These are phyloP conservation scores for Polypedilum vanderplanki DNA, from an alignment of 1,140 invertebrate genomes.

Conservation along the genomic window DNA sequence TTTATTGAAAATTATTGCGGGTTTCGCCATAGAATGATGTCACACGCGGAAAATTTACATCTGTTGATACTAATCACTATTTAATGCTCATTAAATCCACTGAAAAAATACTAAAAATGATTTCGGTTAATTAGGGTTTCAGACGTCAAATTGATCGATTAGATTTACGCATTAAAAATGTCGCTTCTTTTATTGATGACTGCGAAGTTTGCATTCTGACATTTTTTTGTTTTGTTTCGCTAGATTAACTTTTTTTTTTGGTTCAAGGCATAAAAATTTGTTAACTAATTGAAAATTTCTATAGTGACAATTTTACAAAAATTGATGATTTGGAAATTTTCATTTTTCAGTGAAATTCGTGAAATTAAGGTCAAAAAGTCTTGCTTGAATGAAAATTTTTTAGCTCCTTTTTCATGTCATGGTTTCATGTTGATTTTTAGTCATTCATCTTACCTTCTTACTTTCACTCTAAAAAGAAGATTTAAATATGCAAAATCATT, in stretches of 20 bases:
- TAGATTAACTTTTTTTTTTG: too few relatives aligned
- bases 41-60: slow-evolving; percentile 6
- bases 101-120: background rate
- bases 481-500: background rate
- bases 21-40: background rate
- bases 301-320: too few relatives aligned
- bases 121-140: background rate
- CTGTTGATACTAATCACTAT: slow-evolving; percentile 19
- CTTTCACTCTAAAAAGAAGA: background rate
- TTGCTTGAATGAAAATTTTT: too few relatives aligned
- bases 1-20: slow-evolving; percentile 10
- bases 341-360: too few relatives aligned
- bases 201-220: background rate
- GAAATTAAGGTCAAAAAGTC: too few relatives aligned
- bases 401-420: too few relatives aligned
- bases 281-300: too few relatives aligned
- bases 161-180: background rate
- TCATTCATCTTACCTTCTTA: too few relatives aligned
- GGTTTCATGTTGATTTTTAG: too few relatives aligned
- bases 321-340: too few relatives aligned
- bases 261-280: too few relatives aligned
- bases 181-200: background rate
- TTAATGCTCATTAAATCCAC: slow-evolving; percentile 21
- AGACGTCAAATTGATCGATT: slow-evolving; percentile 9
- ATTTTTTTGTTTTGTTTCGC: too few relatives aligned